Evolutionary conservation across 35 echinoderm and acorn worm genomes (phyloP).

Genomic region (Lytechinus pictus): DNA sequence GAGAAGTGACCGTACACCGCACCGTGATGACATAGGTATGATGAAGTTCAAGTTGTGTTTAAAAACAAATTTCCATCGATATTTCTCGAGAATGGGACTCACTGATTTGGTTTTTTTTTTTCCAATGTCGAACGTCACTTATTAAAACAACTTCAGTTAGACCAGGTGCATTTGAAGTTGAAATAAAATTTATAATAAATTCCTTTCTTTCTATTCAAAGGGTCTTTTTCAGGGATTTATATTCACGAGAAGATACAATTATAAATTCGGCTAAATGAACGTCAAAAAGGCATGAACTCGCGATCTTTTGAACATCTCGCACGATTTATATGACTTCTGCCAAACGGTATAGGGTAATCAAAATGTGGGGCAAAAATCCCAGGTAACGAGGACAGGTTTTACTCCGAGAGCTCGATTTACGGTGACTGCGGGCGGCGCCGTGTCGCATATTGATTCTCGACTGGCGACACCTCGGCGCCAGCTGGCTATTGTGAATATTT

Average conservation of each 20-base stretch:
- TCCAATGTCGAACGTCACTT: no score
- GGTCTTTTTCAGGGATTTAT: no score
- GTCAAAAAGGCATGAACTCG: no score
- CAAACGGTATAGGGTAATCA: neutral
- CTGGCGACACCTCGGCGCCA: conserved; percentile 44
- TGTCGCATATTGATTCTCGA: conserved; percentile 45
- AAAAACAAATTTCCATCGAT: neutral
- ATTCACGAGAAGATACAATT: no score
- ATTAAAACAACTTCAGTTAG: no score
- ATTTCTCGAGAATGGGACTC: neutral
- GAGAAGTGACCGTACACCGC: neutral
- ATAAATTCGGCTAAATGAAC: no score
- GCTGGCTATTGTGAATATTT: conserved; percentile 47
- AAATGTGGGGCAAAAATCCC: neutral
- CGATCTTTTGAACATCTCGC: no score
- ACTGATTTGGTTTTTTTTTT: neutral
- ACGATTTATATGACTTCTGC: no score
- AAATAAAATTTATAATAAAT: no score
- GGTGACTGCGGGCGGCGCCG: conserved; percentile 29
- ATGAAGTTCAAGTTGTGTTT: neutral
- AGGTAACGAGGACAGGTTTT: neutral
- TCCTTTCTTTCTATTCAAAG: no score
- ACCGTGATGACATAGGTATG: neutral
- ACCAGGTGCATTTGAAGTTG: no score
- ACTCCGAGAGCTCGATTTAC: neutral